A percentile compares a stretch with the other conserved stretches of the same genome.
These are phyloP conservation scores for Siderastrea radians DNA, from an alignment of 92 coral and sea anemone species.

Conservation along the genomic window DNA sequence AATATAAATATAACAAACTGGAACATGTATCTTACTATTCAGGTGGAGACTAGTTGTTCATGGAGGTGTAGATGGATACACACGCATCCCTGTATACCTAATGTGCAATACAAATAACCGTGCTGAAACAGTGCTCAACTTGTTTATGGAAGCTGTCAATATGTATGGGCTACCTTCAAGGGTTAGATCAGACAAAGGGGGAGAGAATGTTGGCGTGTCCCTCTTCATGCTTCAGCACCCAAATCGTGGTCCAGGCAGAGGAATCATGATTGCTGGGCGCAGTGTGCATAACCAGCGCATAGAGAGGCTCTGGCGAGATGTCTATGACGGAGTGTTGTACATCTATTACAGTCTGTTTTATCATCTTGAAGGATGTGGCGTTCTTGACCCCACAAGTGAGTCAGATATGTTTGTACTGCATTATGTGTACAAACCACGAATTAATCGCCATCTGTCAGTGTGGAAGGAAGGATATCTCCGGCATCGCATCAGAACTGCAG, in stretches of 20 bases:
- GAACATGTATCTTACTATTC: not conserved
- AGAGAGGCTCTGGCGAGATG: constrained; percentile 67
- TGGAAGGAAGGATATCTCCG: constrained; percentile 54
- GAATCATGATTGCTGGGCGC: constrained; percentile 29
- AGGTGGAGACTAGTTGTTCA: constrained; percentile 66
- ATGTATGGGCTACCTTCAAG: constrained; percentile 43
- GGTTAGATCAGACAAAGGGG: constrained; percentile 42
- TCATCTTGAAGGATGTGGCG: constrained; percentile 21
- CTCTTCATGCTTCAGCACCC: constrained; percentile 42
- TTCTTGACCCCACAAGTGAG: constrained; percentile 37
- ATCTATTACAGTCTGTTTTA: constrained; percentile 48
- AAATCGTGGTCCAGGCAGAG: constrained; percentile 27
- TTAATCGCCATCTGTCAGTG: constrained; percentile 21
- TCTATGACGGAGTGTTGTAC: constrained; percentile 35
- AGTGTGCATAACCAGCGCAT: constrained; percentile 65
- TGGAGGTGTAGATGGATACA: constrained; percentile 60
- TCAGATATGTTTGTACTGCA: constrained; percentile 38
- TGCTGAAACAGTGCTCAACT: constrained; percentile 37
- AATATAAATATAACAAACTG: not conserved
- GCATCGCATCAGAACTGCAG: constrained; percentile 77
- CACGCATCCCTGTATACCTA: constrained; percentile 55
- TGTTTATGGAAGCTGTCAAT: constrained; percentile 45
- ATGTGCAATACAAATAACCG: constrained; percentile 45
- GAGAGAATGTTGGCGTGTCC: constrained; percentile 38
- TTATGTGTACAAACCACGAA: constrained; percentile 32